Evolutionary conservation across 2,888 invertebrate species (phyloP).

Genomic region (Seladonia tumulorum): DNA sequence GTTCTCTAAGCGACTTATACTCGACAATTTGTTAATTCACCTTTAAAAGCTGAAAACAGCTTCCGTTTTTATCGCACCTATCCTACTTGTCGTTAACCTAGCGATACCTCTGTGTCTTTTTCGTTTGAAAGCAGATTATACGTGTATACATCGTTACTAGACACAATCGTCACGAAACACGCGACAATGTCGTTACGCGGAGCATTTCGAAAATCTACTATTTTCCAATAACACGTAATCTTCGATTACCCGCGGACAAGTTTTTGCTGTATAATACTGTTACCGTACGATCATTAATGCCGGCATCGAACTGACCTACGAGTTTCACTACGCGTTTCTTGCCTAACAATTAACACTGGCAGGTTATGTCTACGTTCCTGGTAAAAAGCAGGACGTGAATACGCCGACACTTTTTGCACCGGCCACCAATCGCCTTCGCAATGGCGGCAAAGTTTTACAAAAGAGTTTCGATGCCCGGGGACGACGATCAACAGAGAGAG

Average conservation of each 20-base stretch:
- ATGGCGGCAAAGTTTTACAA: conserved; percentile 25
- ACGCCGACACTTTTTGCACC: conserved; percentile 29
- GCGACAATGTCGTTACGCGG: conserved; percentile 1
- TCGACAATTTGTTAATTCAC: not conserved
- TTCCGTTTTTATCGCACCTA: not conserved
- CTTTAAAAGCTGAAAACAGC: conserved; percentile 9
- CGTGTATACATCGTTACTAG: not conserved
- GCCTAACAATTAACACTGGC: conserved; percentile 27
- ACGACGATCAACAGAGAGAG: not conserved
- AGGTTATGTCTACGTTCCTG: conserved; percentile 21
- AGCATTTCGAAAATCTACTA: not conserved
- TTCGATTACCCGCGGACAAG: conserved; percentile 2
- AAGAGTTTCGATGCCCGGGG: not conserved
- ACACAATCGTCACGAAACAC: conserved; percentile 20
- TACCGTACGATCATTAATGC: conserved; percentile 16
- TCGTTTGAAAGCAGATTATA: not conserved
- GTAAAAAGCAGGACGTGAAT: conserved; percentile 24
- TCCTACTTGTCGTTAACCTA: not conserved
- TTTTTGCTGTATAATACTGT: conserved; percentile 11
- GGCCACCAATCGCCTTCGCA: conserved; percentile 15
- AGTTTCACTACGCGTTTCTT: conserved; percentile 24
- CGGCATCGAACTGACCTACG: conserved; percentile 8
- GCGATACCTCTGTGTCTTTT: not conserved
- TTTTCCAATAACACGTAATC: not conserved
- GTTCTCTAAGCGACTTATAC: not conserved